Conservation (phyloP, 2,888 invertebrate species). For the Drosophila merina region DNA sequence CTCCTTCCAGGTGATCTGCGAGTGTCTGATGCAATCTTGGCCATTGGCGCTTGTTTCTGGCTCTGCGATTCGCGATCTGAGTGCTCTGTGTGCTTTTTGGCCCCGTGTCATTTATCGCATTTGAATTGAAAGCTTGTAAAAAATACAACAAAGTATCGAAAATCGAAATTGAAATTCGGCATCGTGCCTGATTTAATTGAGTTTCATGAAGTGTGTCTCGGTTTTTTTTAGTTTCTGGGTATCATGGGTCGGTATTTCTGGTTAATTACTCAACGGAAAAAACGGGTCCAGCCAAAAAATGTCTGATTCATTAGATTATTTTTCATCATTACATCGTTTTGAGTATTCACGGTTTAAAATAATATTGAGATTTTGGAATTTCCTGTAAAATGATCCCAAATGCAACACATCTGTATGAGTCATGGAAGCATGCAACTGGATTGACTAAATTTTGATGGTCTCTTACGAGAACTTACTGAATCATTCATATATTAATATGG, state of each 20-base stretch:
- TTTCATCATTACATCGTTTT: neutral
- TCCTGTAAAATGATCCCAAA: neutral
- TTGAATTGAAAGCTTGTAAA: constrained; percentile 72
- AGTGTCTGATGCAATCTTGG: constrained; percentile 66
- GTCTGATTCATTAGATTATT: neutral
- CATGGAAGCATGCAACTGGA: neutral
- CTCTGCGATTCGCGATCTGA: constrained; percentile 27
- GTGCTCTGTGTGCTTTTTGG: constrained; percentile 28
- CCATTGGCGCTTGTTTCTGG: constrained; percentile 40
- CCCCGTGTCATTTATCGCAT: constrained; percentile 63
- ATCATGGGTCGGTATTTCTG: constrained; percentile 36
- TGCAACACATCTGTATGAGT: neutral
- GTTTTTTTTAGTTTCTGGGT: constrained; percentile 12
- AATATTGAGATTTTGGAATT: neutral
- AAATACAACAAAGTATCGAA: constrained; percentile 53
- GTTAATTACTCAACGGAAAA: neutral
- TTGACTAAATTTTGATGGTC: neutral
- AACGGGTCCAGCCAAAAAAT: neutral
- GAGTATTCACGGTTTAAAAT: neutral
- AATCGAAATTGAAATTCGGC: constrained; percentile 63
- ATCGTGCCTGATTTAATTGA: constrained; percentile 56
- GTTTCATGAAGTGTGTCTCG: constrained; percentile 21
- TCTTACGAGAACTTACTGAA: neutral
- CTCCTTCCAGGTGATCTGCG: constrained; percentile 9
- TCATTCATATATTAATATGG: neutral